Evolutionary conservation across 1,140 invertebrate species (phyloP).

Genomic region (Sycophaga agraensis): DNA sequence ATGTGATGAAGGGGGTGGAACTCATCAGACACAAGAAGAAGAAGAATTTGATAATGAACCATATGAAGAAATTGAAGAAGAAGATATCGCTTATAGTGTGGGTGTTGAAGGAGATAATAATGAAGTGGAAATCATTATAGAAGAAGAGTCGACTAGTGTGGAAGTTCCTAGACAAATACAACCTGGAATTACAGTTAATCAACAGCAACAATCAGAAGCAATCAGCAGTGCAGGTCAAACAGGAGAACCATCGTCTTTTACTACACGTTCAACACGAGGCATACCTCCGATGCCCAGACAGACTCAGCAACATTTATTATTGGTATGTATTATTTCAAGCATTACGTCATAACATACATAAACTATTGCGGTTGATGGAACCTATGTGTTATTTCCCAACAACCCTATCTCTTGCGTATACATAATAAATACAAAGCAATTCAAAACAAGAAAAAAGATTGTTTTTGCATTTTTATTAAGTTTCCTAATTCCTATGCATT

Average conservation of each 20-base stretch:
- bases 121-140: constrained; percentile 66
- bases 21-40: constrained; percentile 61
- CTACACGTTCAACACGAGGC: constrained; percentile 49
- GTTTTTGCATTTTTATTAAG: constrained; percentile 1
- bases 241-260: constrained; percentile 55
- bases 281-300: constrained; percentile 52
- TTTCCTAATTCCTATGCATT: too few relatives aligned
- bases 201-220: constrained; percentile 59
- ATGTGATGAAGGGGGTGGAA: constrained; percentile 62
- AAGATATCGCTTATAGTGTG: constrained; percentile 57
- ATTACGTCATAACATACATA: too few relatives aligned
- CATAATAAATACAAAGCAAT: too few relatives aligned
- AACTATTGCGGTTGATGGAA: too few relatives aligned
- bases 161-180: constrained; percentile 62
- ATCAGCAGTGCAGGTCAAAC: constrained; percentile 61
- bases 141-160: constrained; percentile 60
- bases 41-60: constrained; percentile 62
- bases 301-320: constrained; percentile 52
- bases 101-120: constrained; percentile 62
- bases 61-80: constrained; percentile 61
- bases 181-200: constrained; percentile 40
- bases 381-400: too few relatives aligned
- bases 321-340: too few relatives aligned
- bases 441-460: too few relatives aligned
- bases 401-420: too few relatives aligned